Evolutionary conservation across 2,888 invertebrate genomes (phyloP), one percentile per base, ranked within the genome.

Genomic region (Heliconius ethilla): DNA sequence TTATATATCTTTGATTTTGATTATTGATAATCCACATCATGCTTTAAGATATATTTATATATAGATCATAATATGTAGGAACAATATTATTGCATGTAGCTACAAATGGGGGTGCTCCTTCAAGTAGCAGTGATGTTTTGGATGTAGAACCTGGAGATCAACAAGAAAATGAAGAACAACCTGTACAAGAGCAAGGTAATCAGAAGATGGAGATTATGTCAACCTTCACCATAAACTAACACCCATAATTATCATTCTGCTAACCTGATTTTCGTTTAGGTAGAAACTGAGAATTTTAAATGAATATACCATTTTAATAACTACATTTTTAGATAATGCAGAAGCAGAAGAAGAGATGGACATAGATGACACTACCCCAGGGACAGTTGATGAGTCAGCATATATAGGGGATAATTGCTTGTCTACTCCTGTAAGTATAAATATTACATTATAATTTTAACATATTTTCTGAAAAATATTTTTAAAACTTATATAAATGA

Each of bases 401-500:
- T 95, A 95, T 82, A 94, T 94, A 78, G 94, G 94, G 74, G 95
- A 94, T 82, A 95, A 95, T 82, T 94, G 94, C 78, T 86, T 94
- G 65, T 93, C 94, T 63, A 95, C 94, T 78, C 94, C 94, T 75
- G 95, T 95, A 86, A 90, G 90, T 80, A 63, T 51, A 51, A 51
- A 51, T 18, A 6, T 18, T 51, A 51, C 18, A 51, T 6, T 51
- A 18, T 51, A 18, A 51, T 22, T 18, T 51, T 51, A 18, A 51
- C 18, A 22, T 7, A 18, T 51, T 51, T 51, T 18, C 10, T 1
- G 40, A 40, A 40, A 40, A 40, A 2, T 40, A 40, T 40, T 40
- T 40, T 40, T 40, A 11, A 40, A 40, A 40, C 11, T 40, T 40
- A 40, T 10, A 10, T 11, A 40, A 40, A 40, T 18, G 18, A 18